Evolutionary conservation across 2,797 vertebrate genomes (phyloP).

Genomic region (Aldrovandia affinis): DNA sequence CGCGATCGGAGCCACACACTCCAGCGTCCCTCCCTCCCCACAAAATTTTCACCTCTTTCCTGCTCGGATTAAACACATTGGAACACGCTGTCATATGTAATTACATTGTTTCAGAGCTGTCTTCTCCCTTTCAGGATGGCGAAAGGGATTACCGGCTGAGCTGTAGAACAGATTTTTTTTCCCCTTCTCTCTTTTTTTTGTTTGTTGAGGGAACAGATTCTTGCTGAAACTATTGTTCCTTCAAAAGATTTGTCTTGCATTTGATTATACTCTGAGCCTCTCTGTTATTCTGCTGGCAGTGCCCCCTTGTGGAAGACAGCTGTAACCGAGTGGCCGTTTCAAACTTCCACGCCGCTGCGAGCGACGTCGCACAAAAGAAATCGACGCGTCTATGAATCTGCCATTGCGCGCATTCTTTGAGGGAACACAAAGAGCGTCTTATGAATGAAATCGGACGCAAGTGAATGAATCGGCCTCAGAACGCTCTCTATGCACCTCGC

Average conservation of each 20-base stretch:
- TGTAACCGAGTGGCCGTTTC: slow-evolving; percentile 15
- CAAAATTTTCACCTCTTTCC: not conserved
- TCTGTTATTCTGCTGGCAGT: slow-evolving; percentile 14
- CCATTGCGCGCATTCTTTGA: slow-evolving; percentile 7
- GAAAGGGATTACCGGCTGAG: slow-evolving; percentile 31
- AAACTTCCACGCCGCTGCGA: not conserved
- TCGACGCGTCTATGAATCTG: slow-evolving; percentile 1
- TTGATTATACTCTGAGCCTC: slow-evolving; percentile 25
- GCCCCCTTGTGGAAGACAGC: slow-evolving; percentile 44
- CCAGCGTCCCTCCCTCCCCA: not conserved
- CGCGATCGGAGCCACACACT: not conserved
- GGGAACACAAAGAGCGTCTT: slow-evolving; percentile 4
- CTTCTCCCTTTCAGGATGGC: slow-evolving; percentile 41
- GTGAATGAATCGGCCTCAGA: not conserved
- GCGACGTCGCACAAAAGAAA: slow-evolving; percentile 16
- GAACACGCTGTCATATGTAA: slow-evolving; percentile 17
- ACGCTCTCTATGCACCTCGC: not conserved
- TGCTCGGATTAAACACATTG: not conserved
- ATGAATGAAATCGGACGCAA: not conserved
- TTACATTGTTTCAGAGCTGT: slow-evolving; percentile 43
- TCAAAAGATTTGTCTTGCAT: slow-evolving; percentile 32
- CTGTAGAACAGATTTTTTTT: slow-evolving; percentile 32
- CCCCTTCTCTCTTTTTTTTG: slow-evolving; percentile 22
- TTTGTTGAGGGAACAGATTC: slow-evolving; percentile 25
- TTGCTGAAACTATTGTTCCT: slow-evolving; percentile 40